Evolutionary conservation across 2,888 invertebrate species (phyloP), one percentile per base, ranked within the genome.

Genomic region (Eupithecia dodoneata): DNA sequence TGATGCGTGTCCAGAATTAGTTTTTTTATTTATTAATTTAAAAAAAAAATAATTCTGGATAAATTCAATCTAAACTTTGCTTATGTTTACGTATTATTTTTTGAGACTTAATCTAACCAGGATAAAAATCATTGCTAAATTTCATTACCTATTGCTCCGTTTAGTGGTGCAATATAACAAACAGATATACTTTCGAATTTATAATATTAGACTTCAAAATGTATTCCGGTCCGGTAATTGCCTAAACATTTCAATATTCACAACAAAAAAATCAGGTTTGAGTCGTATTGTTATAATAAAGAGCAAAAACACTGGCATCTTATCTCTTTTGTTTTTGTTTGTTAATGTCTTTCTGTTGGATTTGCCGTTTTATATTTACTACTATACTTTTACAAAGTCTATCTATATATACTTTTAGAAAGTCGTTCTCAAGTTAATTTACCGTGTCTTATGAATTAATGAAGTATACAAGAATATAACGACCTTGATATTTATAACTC

Each of bases 361-460:
- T 66, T 66, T 66, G 13, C 66, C 41, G 13, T 15, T 63, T 30
- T 30, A 63, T 63, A 10, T 63, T 30, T 13, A 59, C 30, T 30
- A 30, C 30, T 30, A 30, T 30, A 30, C 30, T 30, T 30, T 30
- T 30, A 30, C 30, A 30, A 30, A 30, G 30, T 30, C 30, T 30
- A 30, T 30, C 0, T 30, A 30, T 30, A 30, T 30, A 30, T 30
- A 30, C n/a, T 30, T 63, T 63, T 63, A 63, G 30, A 63, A 63
- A 63, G 63, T 30, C 59, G 10, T 63, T 63, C 59, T 2, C 30
- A 63, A 30, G 4, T 63, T 63, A 12, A 63, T 63, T 63, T 63
- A 63, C 63, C 30, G 63, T 63, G 63, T 30, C 63, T 63, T 63
- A 45, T 69, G 67, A 69, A 69, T 69, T 69, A 69, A 44, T 69